Base-by-base conservation (phyloP, 2,113 vertebrate genomes). In the Spizaetus ornatus region DNA sequence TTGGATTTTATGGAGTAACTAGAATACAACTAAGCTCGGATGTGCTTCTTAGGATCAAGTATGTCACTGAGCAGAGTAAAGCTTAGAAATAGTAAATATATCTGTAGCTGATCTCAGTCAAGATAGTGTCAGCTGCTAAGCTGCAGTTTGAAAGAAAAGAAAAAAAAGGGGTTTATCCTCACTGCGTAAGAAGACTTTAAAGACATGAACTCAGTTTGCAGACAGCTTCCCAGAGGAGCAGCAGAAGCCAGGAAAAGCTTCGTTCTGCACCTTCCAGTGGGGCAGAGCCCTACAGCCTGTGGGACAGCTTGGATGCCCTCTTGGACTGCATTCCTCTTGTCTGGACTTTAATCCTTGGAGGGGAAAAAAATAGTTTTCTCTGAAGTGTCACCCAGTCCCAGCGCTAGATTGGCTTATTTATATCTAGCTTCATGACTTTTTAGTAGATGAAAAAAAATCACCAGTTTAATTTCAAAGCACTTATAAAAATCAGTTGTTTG, bases 281-380 rank as follows among this genome's bases (percentile, higher is more conserved):
- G 86, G 38, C 83, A 89, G 77, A 94, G 56, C 82, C 62, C 82
- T 85, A 3, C 77, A 36, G 74, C 19, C 70, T 62, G 50, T 56
- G 61, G 23, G 47, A 25, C 3, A 0, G 43, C 52, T 63, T 21
- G 7, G 87, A 8, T 88, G 84, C 74, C 95, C 87, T 93, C 78
- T 82, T 95, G 84, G 83, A 88, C 74, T 93, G 66, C 84, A 87
- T 96, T 93, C 74, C 78, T 96, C 45, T 69, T 79, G 36, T 93
- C 78, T 95, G 93, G 87, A 96, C 87, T 94, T 91, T 70, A 82
- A 80, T 96, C 86, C 70, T 96, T 72, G 27, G 22, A 78, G 72
- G 23, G 20, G 29, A 27, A 88, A 85, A 88, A 93, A 82, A 13
- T 56, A 69, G 58, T 79, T 93, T 52, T 76, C 47, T 76, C 48